A percentile compares a stretch with the other conserved stretches of the same genome.
phyloP scores from a whole-genome alignment of 2,113 vertebrate genomes.

The Psilopogon haemacephalus region DNA sequence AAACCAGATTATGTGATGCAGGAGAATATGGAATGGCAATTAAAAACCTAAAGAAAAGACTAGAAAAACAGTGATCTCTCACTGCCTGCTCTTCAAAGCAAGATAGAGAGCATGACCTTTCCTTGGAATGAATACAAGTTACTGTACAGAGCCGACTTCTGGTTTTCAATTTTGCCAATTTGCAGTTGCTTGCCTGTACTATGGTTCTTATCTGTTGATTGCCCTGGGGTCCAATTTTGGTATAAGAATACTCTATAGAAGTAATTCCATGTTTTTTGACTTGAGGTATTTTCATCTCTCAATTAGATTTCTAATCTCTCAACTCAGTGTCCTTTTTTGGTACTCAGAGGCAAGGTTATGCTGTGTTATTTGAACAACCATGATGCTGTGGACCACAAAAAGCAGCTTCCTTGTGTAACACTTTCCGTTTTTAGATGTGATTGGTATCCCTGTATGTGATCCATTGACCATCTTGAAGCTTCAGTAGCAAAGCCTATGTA shows the following conservation, averaged over 20 bases:
- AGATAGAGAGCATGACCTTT: conserved; percentile 36
- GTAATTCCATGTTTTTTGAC: conserved; percentile 3
- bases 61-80: not conserved
- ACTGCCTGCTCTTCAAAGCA: conserved; percentile 35
- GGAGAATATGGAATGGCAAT: conserved; percentile 1
- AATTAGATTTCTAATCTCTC: conserved; percentile 9
- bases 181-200: not conserved
- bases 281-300: conserved; percentile 4
- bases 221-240: not conserved
- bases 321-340: not conserved
- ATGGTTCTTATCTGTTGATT: not conserved
- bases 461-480: not conserved
- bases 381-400: not conserved
- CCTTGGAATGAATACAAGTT: conserved; percentile 8
- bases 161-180: conserved; percentile 5
- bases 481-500: not conserved
- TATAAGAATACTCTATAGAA: not conserved
- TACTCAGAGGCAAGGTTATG: not conserved
- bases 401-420: not conserved
- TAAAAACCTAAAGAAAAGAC: conserved; percentile 5
- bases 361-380: not conserved
- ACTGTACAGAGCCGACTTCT: not conserved
- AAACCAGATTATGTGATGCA: not conserved
- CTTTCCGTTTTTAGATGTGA: not conserved
- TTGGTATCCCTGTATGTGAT: not conserved